Evolutionary conservation across 2,113 vertebrate species (phyloP).

Genomic region (Oncorhynchus keta): DNA sequence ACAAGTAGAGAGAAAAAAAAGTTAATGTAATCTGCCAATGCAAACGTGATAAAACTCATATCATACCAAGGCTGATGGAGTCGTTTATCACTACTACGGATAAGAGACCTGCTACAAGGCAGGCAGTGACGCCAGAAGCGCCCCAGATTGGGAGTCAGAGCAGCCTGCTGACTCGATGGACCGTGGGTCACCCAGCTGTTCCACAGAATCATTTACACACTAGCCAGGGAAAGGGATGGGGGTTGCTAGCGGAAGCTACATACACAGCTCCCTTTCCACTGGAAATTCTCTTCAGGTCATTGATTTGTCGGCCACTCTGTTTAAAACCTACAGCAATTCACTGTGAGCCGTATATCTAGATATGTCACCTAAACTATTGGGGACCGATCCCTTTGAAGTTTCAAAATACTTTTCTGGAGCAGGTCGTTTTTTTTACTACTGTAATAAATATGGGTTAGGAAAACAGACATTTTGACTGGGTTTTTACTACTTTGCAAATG

Average conservation of each 20-base stretch:
- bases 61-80: slow-evolving; percentile 43
- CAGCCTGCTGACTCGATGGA: slow-evolving; percentile 57
- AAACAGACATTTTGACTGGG: not conserved
- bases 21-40: slow-evolving; percentile 29
- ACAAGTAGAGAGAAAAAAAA: slow-evolving; percentile 27
- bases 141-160: slow-evolving; percentile 40
- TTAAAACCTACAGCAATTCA: too few relatives aligned
- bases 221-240: slow-evolving; percentile 9
- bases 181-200: slow-evolving; percentile 72
- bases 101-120: slow-evolving; percentile 49
- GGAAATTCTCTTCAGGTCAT: not conserved
- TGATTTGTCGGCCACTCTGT: slow-evolving; percentile 4
- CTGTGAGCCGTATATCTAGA: not conserved
- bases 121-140: slow-evolving; percentile 40
- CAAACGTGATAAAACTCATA: slow-evolving; percentile 53
- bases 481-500: not conserved
- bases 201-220: slow-evolving; percentile 70
- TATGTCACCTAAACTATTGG: not conserved
- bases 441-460: not conserved
- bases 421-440: not conserved
- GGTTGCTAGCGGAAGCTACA: not conserved
- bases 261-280: not conserved
- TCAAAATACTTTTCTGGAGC: too few relatives aligned
- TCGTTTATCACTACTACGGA: slow-evolving; percentile 53
- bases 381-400: too few relatives aligned